phyloP scores from a whole-genome alignment of 2,113 vertebrate genomes.

The Phocoena sinus region DNA sequence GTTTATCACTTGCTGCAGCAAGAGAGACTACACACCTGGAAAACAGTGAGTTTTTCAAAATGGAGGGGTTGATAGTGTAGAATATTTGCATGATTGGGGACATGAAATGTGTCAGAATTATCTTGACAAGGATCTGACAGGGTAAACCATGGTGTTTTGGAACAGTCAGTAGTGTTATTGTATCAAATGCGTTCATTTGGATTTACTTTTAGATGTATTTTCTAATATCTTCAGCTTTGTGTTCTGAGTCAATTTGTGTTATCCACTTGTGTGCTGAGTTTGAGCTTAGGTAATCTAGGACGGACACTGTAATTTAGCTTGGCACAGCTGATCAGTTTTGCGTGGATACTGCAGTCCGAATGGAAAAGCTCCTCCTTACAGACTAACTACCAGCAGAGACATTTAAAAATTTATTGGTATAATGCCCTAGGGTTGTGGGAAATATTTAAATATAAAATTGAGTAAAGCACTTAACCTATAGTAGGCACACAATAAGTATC shows the following conservation, averaged over 20 bases:
- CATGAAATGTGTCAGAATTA: background rate
- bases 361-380: background rate
- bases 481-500: background rate
- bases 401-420: background rate
- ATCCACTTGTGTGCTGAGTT: background rate
- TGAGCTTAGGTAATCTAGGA: background rate
- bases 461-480: background rate
- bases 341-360: rapidly evolving
- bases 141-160: background rate
- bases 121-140: background rate
- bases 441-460: background rate
- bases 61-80: background rate
- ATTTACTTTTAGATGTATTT: background rate
- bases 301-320: background rate
- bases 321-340: background rate
- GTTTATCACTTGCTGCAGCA: background rate
- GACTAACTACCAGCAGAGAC: background rate
- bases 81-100: background rate
- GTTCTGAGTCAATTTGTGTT: background rate
- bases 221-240: background rate
- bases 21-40: background rate
- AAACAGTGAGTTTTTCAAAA: background rate
- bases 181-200: background rate
- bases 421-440: rapidly evolving
- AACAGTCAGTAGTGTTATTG: background rate